Percentiles rank a stretch among this genome's conserved stretches.
Evolutionary conservation across 2,888 invertebrate species (phyloP).

Genomic region (Cloeon dipterum): DNA sequence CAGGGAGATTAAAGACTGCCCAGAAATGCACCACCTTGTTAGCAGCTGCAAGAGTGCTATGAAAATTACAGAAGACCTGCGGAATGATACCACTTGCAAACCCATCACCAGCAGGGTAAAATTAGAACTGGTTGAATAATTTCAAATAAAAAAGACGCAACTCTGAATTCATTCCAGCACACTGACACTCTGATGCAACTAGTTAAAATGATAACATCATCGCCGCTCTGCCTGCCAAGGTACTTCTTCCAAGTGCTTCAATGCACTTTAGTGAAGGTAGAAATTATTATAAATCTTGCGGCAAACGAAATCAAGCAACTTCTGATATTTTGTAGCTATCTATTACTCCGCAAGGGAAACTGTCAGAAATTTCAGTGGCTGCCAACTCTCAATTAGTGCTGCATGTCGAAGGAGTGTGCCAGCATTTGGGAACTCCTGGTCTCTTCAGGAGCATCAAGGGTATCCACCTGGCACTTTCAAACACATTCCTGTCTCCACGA

Average conservation of each 20-base stretch:
- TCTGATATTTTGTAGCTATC: slow-evolving; percentile 28
- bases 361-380: slow-evolving; percentile 60
- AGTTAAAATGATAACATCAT: slow-evolving; percentile 33
- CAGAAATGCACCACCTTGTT: not conserved
- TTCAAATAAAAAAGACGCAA: no score
- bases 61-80: not conserved
- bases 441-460: slow-evolving; percentile 45
- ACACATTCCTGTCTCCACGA: slow-evolving; percentile 27
- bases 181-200: slow-evolving; percentile 25
- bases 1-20: not conserved
- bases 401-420: slow-evolving; percentile 83
- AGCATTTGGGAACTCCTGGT: slow-evolving; percentile 41
- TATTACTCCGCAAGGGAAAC: slow-evolving; percentile 55
- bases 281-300: not conserved
- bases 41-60: not conserved
- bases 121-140: not conserved
- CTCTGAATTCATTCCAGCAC: slow-evolving; percentile 12
- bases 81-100: not conserved
- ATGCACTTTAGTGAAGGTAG: slow-evolving; percentile 49
- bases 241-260: slow-evolving; percentile 70
- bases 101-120: not conserved
- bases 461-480: slow-evolving; percentile 44
- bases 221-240: slow-evolving; percentile 45
- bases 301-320: not conserved
- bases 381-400: slow-evolving; percentile 69